Evolutionary conservation across 2,888 invertebrate species (phyloP), one percentile per base, ranked within the genome.

Genomic region (Coecobrya sp.): DNA sequence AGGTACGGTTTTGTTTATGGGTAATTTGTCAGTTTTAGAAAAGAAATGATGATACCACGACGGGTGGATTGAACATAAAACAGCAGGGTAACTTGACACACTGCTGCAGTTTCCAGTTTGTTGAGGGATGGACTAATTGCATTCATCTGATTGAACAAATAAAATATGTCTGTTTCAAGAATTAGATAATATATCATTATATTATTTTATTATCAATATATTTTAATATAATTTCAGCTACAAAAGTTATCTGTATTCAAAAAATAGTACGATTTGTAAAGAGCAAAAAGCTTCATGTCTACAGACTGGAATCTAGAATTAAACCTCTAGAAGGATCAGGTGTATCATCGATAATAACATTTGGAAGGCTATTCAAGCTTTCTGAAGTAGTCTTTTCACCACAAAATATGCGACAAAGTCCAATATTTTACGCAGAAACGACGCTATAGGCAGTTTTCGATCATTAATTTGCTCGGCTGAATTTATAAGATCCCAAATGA

Each of bases 141-240:
- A 42, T 76, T 87, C 76, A 25, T 87, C 52, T 59, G 76, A 87
- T 36, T 76, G 59, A 36, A 87, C 86, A 87, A 87, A 87, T 25
- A 30, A 7, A 36, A 36, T 36, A 36, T 7, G 36, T 7, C n/a
- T n/a, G n/a, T 36, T 36, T 36, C 36, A 36, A 36, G 7, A 36
- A 7, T n/a, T n/a, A n/a, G n/a, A n/a, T n/a, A n/a, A n/a, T n/a
- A n/a, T n/a, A n/a, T n/a, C n/a, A n/a, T n/a, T 36, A 36, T 36
- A 36, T 7, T 36, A 36, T 36, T 36, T n/a, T n/a, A n/a, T n/a
- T 49, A 52, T 16, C 1, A 5, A 79, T 11, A 16, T 27, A 30
- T 16, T 79, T 25, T 55, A 7, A 2, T 79, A 52, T 19, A n/a
- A 65, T 65, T 65, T 59, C 22, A 65, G 25, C 25, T 25, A 19